phyloP scores from a whole-genome alignment of 2,888 invertebrate species.

The Polymixis lichenea region DNA sequence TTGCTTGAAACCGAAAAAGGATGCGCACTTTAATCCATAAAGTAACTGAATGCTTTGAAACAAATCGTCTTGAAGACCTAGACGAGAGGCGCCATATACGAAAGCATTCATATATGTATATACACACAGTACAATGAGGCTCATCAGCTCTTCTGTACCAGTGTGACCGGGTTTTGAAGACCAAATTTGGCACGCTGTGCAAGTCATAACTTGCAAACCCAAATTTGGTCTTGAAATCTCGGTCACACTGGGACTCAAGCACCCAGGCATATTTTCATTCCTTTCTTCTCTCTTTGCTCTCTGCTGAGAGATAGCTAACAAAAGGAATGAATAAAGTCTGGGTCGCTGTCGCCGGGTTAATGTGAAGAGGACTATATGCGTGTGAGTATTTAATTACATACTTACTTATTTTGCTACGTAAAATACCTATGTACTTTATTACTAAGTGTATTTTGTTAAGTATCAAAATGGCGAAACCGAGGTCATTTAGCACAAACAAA shows the following conservation, averaged over 20 bases:
- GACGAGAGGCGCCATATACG: background rate
- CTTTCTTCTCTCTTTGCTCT: too few relatives aligned
- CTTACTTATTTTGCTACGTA: background rate
- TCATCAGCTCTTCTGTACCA: background rate
- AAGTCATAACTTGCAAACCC: background rate
- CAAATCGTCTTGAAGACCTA: background rate
- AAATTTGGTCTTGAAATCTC: background rate
- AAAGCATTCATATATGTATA: background rate
- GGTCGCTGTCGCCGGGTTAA: too few relatives aligned
- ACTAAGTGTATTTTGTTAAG: background rate
- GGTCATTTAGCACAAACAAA: background rate
- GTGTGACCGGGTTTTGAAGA: background rate
- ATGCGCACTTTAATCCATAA: background rate
- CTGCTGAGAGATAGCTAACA: background rate
- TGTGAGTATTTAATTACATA: background rate
- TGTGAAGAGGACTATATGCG: too few relatives aligned
- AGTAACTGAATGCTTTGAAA: background rate
- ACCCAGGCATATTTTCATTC: background rate
- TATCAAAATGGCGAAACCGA: background rate
- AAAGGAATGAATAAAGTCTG: too few relatives aligned
- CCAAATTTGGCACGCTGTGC: background rate
- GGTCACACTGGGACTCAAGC: background rate
- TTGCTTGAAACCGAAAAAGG: background rate
- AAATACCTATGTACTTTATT: slow-evolving; percentile 1
- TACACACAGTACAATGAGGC: background rate